These are phyloP conservation scores for Ceyx melanurus DNA, from an alignment of 2,113 vertebrate genomes.

Conservation along the genomic window DNA sequence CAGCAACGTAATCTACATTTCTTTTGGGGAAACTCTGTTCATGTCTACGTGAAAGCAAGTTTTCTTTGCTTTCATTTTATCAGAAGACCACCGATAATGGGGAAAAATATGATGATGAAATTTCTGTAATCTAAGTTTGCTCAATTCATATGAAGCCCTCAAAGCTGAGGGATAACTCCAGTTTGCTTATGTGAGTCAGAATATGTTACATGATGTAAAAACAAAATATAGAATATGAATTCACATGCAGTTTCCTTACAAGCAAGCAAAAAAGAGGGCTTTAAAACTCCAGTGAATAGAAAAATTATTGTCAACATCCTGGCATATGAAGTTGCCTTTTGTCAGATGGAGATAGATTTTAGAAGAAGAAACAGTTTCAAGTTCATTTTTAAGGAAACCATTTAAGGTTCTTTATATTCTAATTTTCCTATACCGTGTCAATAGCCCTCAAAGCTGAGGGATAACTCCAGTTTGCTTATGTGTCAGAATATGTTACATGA, in stretches of 20 bases:
- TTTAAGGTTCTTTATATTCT: slow-evolving; percentile 59
- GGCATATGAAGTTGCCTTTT: slow-evolving; percentile 28
- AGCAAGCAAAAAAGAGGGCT: slow-evolving; percentile 14
- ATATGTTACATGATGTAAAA: slow-evolving; percentile 25
- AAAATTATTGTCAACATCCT: slow-evolving; percentile 37
- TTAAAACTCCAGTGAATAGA: slow-evolving; percentile 49
- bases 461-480: too few relatives aligned
- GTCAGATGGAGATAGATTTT: slow-evolving; percentile 32
- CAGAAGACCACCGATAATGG: background rate
- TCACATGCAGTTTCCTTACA: slow-evolving; percentile 54
- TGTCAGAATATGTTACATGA: too few relatives aligned
- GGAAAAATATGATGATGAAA: background rate
- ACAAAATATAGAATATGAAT: slow-evolving; percentile 21
- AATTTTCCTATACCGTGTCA: slow-evolving; percentile 53
- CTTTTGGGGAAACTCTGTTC: background rate
- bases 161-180: background rate
- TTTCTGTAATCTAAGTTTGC: slow-evolving; percentile 12
- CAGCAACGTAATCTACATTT: background rate
- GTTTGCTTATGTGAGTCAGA: background rate
- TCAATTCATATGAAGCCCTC: background rate
- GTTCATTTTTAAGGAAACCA: slow-evolving; percentile 61
- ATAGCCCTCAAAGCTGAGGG: too few relatives aligned
- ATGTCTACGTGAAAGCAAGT: background rate
- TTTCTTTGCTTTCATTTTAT: background rate
- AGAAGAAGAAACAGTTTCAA: slow-evolving; percentile 61